Percentiles rank a stretch among this genome's conserved stretches.
phyloP scores from a whole-genome alignment of 2,113 vertebrate species.

The Steatornis caripensis region DNA sequence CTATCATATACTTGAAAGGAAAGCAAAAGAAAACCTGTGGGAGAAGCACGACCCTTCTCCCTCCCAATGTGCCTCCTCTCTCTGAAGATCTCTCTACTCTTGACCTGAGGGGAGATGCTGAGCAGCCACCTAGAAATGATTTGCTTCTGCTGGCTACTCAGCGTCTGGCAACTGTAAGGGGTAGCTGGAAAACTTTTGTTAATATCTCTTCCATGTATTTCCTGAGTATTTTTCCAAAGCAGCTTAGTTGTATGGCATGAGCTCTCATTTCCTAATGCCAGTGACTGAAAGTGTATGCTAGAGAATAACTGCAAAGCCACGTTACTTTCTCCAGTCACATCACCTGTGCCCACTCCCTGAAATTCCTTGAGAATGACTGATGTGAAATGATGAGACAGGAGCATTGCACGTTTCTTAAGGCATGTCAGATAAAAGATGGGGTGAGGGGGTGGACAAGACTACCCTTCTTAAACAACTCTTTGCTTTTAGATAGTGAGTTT shows the following conservation, averaged over 20 bases:
- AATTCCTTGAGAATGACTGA: slow-evolving; percentile 10
- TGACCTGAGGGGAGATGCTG: neutral
- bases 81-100: neutral
- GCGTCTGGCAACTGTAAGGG: neutral
- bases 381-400: neutral
- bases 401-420: neutral
- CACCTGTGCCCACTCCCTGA: neutral
- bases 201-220: slow-evolving; percentile 35
- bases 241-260: neutral
- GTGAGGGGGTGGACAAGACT: neutral
- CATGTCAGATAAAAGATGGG: neutral
- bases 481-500: neutral
- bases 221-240: slow-evolving; percentile 51
- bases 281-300: neutral
- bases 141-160: neutral
- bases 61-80: neutral
- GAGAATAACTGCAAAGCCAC: slow-evolving; percentile 6
- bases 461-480: neutral
- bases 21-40: neutral
- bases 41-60: neutral
- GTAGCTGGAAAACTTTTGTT: neutral
- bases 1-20: neutral
- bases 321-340: neutral
- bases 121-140: neutral
- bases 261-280: slow-evolving; percentile 28